Evolutionary conservation across 2,797 vertebrate genomes (phyloP).

Genomic region (Eulemur albifrons): DNA sequence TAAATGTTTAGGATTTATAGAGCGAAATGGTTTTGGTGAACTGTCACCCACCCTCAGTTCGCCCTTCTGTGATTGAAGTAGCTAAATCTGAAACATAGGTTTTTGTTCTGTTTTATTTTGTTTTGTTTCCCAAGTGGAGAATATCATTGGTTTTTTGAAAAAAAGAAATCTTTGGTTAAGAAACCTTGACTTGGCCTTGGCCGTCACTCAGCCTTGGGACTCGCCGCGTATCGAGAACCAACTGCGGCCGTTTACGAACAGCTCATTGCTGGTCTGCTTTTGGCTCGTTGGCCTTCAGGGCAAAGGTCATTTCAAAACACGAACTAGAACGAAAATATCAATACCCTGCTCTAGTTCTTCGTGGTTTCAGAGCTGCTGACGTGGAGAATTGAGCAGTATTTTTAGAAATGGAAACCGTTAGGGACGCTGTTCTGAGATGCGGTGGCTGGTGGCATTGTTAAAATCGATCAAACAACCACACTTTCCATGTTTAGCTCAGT

Average conservation of each 20-base stretch:
- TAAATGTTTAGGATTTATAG: slow-evolving; percentile 1
- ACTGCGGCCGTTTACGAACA: not conserved
- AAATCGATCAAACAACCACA: not conserved
- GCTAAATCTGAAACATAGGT: not conserved
- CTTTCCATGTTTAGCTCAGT: not conserved
- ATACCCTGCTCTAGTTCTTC: not conserved
- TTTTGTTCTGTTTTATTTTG: not conserved
- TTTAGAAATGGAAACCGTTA: not conserved
- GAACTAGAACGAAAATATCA: not conserved
- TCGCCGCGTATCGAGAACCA: not conserved
- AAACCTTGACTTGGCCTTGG: not conserved
- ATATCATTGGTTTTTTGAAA: not conserved
- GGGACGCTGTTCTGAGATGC: not conserved
- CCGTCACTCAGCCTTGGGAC: not conserved
- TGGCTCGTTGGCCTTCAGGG: not conserved
- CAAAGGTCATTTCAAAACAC: not conserved
- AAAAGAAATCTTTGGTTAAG: not conserved
- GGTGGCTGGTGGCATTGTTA: not conserved
- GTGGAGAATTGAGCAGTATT: not conserved
- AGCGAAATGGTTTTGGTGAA: not conserved
- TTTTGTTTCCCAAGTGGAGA: not conserved
- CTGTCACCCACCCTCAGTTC: not conserved
- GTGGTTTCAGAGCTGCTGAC: not conserved
- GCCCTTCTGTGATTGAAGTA: not conserved
- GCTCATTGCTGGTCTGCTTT: fast-evolving